Evolutionary conservation across 2,888 invertebrate genomes (phyloP), one percentile per base, ranked within the genome.

Genomic region (Diarsia rubi): DNA sequence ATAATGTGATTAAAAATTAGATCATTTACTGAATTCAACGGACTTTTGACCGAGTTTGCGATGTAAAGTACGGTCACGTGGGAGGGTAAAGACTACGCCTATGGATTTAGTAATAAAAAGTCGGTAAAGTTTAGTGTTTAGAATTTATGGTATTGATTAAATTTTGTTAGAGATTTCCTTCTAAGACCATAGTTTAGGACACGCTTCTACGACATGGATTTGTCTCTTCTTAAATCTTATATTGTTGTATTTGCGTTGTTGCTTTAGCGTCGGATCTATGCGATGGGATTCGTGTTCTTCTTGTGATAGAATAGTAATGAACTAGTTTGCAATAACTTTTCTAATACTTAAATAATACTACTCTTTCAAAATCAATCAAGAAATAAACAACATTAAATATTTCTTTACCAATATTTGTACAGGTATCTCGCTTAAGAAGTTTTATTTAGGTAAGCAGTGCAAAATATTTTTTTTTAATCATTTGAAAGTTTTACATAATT

Each of bases 91-190:
- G 86, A 90, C 94, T 89, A 89, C 95, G 93, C 95, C 93, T 95
- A 96, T 95, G 96, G 96, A 96, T 96, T 94, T 95, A 93, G 92
- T 94, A 91, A 92, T 94, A 93, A 96, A 96, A 96, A 95, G 96
- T 96, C 96, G 96, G 96, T 96, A 96, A 95, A 93, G 92, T 95
- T 95, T 93, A 90, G 91, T 88, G 91, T 90, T 89, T 88, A 86
- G 71, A 85, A 77, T 74, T 69, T 68, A 82, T 74, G 60, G 72
- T 69, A 68, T 82, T 86, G 79, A 84, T 86, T 85, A 85, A 78
- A 83, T 81, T 83, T 82, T 66, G 44, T 37, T 47, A 57, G 45
- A 70, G 31, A 70, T 69, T 44, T 81, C 16, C 45, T 64, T 60
- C 60, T 27, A 42, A 68, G 21, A 47, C 52, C 21, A 31, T 59